These are phyloP conservation scores for Heliocidaris erythrogramma DNA, from an alignment of 35 echinoderm and acorn worm genomes.

Conservation along the genomic window DNA sequence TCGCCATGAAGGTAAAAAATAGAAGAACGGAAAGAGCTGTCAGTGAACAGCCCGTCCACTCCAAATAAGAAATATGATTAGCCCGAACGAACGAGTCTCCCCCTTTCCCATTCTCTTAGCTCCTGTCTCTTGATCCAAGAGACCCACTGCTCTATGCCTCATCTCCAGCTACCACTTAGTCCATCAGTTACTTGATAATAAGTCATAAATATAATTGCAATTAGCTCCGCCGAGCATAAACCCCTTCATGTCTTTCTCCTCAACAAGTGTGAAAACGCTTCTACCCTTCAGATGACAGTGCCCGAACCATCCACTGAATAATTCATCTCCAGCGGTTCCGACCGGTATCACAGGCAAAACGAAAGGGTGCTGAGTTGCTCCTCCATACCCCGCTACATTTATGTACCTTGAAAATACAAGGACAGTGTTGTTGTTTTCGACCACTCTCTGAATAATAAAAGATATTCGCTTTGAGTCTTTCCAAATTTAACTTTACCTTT, in stretches of 20 bases:
- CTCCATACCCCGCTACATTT: background rate
- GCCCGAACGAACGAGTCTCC: background rate
- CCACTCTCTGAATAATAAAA: background rate
- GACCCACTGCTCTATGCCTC: slow-evolving; percentile 21
- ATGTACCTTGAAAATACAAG: background rate
- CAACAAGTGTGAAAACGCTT: slow-evolving; percentile 45
- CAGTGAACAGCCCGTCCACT: background rate
- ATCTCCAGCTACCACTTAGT: slow-evolving; percentile 24
- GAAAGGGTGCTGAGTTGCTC: slow-evolving; percentile 9
- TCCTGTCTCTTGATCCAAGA: background rate
- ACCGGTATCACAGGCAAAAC: background rate
- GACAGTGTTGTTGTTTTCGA: background rate
- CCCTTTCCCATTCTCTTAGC: background rate
- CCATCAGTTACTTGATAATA: slow-evolving; percentile 35
- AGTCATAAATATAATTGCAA: slow-evolving; percentile 57
- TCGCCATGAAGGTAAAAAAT: background rate
- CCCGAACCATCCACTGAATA: slow-evolving; percentile 29
- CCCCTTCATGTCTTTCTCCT: slow-evolving; percentile 29
- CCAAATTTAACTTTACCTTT: background rate
- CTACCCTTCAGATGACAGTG: slow-evolving; percentile 37
- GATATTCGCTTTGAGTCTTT: slow-evolving; percentile 17
- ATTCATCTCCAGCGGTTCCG: background rate
- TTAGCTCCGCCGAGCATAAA: slow-evolving; percentile 46
- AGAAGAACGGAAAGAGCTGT: background rate
- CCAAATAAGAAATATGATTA: slow-evolving; percentile 12